phyloP scores from a whole-genome alignment of 2,113 vertebrate species.

The Piprites chloris region DNA sequence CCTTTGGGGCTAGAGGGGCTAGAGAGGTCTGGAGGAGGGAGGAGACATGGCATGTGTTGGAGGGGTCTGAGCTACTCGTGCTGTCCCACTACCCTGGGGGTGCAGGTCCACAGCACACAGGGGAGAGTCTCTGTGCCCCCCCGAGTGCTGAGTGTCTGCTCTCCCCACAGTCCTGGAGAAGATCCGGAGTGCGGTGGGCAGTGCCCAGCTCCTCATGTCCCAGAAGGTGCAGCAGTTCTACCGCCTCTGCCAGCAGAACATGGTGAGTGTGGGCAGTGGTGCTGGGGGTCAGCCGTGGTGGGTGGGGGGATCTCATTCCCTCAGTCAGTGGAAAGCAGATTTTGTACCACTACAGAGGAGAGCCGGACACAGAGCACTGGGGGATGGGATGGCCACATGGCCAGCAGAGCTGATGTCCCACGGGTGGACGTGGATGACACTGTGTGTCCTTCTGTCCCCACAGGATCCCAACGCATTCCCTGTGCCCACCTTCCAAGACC shows the following conservation, averaged over 20 bases:
- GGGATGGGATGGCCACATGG: background rate
- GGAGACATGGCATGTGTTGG: rapidly evolving
- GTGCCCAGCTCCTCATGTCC: constrained; percentile 95
- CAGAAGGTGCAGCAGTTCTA: constrained; percentile 99
- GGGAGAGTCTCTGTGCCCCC: background rate
- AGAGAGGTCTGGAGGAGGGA: background rate
- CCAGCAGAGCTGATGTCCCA: rapidly evolving
- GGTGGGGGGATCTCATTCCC: rapidly evolving
- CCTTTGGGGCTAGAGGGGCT: background rate
- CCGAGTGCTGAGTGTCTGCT: background rate
- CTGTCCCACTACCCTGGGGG: background rate
- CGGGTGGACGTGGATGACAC: rapidly evolving
- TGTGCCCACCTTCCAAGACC: constrained; percentile 94
- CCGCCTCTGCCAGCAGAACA: constrained; percentile 96
- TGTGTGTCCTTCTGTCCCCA: background rate
- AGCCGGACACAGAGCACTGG: background rate
- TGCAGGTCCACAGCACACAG: background rate
- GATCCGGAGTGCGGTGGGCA: constrained; percentile 93
- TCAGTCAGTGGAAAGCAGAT: background rate
- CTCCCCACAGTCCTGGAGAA: constrained; percentile 86
- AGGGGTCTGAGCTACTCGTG: background rate
- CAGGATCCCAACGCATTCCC: constrained; percentile 92
- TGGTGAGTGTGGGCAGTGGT: constrained; percentile 78
- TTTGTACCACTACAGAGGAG: rapidly evolving
- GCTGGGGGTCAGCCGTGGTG: rapidly evolving